These are phyloP conservation scores for Euglossa dilemma DNA, from an alignment of 1,140 invertebrate species.

Conservation along the genomic window DNA sequence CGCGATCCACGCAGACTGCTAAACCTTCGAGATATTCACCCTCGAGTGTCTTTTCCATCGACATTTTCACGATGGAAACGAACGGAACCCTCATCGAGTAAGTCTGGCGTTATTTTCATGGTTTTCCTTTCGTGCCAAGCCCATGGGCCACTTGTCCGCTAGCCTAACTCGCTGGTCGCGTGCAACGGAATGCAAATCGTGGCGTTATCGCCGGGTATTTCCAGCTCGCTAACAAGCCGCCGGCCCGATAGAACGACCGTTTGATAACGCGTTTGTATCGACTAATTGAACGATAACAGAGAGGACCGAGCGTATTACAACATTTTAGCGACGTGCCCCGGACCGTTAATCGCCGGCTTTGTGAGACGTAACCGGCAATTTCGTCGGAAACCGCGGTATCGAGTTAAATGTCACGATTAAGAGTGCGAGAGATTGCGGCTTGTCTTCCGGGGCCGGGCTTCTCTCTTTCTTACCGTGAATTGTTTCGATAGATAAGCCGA, in stretches of 20 bases:
- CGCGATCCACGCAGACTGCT: too few species aligned
- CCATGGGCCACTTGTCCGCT: not conserved
- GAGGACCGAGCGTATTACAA: not conserved
- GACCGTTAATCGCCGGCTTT: not conserved
- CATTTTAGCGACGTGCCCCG: not conserved
- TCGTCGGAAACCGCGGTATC: not conserved
- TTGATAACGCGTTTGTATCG: slow-evolving; percentile 33
- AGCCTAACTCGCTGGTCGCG: not conserved
- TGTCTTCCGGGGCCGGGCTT: not conserved
- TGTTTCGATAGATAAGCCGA: not conserved
- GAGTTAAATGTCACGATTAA: not conserved
- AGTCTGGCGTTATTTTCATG: not conserved
- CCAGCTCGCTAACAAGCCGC: slow-evolving; percentile 20
- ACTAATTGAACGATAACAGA: slow-evolving; percentile 31
- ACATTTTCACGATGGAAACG: too few species aligned
- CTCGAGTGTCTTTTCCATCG: not conserved
- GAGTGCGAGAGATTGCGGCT: not conserved
- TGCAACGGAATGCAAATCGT: slow-evolving; percentile 9
- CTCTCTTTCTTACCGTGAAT: not conserved
- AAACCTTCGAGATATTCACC: not conserved
- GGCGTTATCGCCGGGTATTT: slow-evolving; percentile 14
- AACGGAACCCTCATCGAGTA: not conserved
- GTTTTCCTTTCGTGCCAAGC: not conserved
- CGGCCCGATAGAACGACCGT: slow-evolving; percentile 4
- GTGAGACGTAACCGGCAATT: not conserved